Evolutionary conservation across 1,140 invertebrate genomes (phyloP).

Genomic region (Ridgeia piscesae): DNA sequence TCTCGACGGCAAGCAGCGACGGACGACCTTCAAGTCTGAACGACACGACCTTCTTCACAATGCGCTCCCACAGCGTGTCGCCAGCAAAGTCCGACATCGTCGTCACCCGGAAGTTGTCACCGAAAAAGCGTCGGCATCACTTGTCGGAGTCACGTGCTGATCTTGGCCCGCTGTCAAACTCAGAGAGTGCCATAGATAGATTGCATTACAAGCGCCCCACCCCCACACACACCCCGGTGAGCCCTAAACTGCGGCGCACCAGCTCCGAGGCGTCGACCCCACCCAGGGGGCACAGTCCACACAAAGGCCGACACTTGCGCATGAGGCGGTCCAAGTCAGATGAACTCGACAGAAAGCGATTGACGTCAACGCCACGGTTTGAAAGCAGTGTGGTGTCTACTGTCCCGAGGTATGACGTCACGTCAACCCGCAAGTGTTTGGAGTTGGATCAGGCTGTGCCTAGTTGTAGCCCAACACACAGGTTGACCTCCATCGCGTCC

Average conservation of each 20-base stretch:
- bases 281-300: neutral
- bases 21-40: neutral
- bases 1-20: neutral
- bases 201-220: neutral
- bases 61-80: constrained; percentile 6
- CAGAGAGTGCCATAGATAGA: neutral
- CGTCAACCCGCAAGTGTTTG: neutral
- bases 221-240: neutral
- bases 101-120: neutral
- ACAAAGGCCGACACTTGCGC: neutral
- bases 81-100: neutral
- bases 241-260: neutral
- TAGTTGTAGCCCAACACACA: neutral
- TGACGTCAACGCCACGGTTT: neutral
- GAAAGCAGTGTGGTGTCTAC: neutral
- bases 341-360: neutral
- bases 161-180: neutral
- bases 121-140: neutral
- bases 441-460: neutral
- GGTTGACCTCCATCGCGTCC: neutral
- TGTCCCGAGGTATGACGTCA: neutral
- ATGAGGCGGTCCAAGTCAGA: neutral
- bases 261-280: neutral
- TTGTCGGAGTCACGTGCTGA: neutral
- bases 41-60: neutral